These are phyloP conservation scores for Trypoxylon attenuatum DNA, from an alignment of 2,888 invertebrate genomes.

Conservation along the genomic window DNA sequence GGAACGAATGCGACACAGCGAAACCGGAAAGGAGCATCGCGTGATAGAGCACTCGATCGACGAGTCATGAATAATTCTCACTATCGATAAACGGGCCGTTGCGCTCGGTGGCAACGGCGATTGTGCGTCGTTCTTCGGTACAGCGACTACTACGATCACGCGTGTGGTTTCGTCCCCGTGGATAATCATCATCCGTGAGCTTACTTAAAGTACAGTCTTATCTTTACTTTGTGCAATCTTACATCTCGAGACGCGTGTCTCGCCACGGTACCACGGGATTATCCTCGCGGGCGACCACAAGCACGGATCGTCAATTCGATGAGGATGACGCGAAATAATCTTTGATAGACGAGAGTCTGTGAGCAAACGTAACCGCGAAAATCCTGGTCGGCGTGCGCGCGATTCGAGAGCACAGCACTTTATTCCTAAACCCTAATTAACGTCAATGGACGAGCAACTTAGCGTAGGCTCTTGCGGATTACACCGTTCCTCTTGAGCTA, in stretches of 20 bases:
- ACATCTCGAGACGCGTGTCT: neutral
- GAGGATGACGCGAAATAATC: too few relatives aligned
- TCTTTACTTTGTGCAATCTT: constrained; percentile 18
- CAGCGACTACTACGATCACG: constrained; percentile 27
- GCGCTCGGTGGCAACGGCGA: constrained; percentile 10
- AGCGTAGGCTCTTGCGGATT: constrained; percentile 2
- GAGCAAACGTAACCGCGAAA: neutral
- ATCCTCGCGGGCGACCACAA: too few relatives aligned
- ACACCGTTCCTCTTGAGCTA: neutral
- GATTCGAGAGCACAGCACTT: neutral
- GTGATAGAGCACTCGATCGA: too few relatives aligned
- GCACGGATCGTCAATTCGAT: too few relatives aligned
- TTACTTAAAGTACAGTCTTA: too few relatives aligned
- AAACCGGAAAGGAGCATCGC: too few relatives aligned
- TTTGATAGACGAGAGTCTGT: too few relatives aligned
- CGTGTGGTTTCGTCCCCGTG: neutral
- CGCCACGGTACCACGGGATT: too few relatives aligned
- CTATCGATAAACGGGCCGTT: neutral
- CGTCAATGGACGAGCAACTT: neutral
- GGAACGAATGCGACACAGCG: too few relatives aligned
- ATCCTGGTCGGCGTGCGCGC: constrained; percentile 2
- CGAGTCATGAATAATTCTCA: neutral
- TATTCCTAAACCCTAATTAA: constrained; percentile 6
- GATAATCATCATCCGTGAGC: too few relatives aligned
- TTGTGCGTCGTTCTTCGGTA: constrained; percentile 43